These are phyloP conservation scores for Brenthis ino DNA, from an alignment of 2,888 invertebrate genomes.

Conservation along the genomic window DNA sequence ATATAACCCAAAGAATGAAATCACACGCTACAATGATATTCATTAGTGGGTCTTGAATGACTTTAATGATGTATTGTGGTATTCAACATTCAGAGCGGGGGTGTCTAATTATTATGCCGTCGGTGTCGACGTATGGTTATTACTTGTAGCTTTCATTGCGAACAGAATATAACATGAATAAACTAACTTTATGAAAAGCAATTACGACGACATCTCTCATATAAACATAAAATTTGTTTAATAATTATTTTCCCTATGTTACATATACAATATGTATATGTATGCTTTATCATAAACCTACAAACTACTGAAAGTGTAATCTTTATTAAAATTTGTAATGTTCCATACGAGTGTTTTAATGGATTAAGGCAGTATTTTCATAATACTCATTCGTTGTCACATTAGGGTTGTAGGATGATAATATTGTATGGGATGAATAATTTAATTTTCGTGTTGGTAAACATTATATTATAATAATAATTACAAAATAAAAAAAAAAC, in stretches of 20 bases:
- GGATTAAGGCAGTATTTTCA: no score
- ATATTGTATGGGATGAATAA: no score
- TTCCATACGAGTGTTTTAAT: no score
- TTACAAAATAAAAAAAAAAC: no score
- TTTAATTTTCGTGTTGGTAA: no score
- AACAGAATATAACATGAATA: constrained; percentile 15
- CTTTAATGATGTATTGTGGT: constrained; percentile 23
- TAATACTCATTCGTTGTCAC: no score
- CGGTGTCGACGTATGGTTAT: constrained; percentile 23
- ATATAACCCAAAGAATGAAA: constrained; percentile 2
- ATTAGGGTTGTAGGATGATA: no score
- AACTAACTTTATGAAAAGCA: constrained; percentile 4
- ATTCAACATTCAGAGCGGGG: constrained; percentile 11
- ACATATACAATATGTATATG: no score
- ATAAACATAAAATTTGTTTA: neutral
- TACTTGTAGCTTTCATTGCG: constrained; percentile 19
- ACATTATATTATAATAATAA: no score
- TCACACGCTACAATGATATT: constrained; percentile 20
- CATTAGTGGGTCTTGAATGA: constrained; percentile 25
- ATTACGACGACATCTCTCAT: neutral
- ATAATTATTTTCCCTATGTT: neutral
- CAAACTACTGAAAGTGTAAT: no score
- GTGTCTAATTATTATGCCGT: constrained; percentile 19
- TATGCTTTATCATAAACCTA: no score
- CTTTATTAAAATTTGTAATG: no score